A percentile compares a stretch with the other conserved stretches of the same genome.
These are phyloP conservation scores for Malurus splendens DNA, from an alignment of 2,797 vertebrate species.

Conservation along the genomic window DNA sequence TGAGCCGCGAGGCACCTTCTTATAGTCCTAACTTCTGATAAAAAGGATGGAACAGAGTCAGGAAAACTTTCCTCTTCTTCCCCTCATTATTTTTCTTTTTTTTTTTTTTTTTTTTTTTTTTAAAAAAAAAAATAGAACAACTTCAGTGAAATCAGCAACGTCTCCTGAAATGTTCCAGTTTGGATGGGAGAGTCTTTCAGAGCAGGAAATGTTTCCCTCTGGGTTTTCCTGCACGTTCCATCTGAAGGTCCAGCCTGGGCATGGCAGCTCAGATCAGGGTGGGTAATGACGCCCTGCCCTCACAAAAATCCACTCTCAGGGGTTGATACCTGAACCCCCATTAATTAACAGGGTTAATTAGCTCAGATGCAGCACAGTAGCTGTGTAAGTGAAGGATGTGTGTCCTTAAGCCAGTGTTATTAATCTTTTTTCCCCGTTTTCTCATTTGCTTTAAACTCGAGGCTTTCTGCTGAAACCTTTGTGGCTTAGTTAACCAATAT, in stretches of 20 bases:
- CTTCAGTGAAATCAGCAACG: background rate
- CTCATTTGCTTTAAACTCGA: background rate
- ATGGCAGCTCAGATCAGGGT: background rate
- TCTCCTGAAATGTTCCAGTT: constrained; percentile 24
- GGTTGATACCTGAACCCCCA: background rate
- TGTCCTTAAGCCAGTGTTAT: background rate
- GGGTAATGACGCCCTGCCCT: background rate
- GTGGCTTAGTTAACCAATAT: background rate
- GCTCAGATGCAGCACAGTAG: background rate
- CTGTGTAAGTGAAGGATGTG: background rate
- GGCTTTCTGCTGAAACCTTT: background rate
- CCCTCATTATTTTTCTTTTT: constrained; percentile 28
- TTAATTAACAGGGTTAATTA: background rate
- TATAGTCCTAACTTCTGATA: constrained; percentile 55
- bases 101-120: background rate
- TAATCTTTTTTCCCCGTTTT: background rate
- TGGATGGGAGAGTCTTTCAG: background rate
- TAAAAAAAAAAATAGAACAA: background rate
- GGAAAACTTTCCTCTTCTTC: constrained; percentile 40
- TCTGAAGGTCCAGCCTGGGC: background rate
- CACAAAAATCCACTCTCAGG: background rate
- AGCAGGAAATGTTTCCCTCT: constrained; percentile 19
- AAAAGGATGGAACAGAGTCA: constrained; percentile 52
- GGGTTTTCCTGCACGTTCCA: background rate
- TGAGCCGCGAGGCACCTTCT: constrained; percentile 56